Evolutionary conservation across 92 coral and sea anemone genomes (phyloP), one percentile per base, ranked within the genome.

Genomic region (Actinostola sp.): DNA sequence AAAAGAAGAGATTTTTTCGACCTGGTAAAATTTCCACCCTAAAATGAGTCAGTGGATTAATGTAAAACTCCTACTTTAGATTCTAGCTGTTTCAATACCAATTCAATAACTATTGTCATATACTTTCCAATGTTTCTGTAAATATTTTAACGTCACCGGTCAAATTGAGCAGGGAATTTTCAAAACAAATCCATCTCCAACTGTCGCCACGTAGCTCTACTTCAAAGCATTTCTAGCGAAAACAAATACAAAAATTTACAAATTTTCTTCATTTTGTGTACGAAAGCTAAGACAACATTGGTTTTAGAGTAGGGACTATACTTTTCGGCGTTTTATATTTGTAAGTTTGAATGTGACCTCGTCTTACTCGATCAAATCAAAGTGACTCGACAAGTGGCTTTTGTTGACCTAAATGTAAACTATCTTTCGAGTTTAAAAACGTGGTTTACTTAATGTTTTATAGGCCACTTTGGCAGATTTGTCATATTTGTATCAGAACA

Each of bases 341-440:
- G n/a, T 36, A 4, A 4, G 42, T 36, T 36, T 36, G 42, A 36
- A 36, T 46, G 3, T 46, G 19, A 19, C n/a, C 23, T 46, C n/a
- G 23, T 46, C 4, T 46, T 19, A 19, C 25, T 6, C 9, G 20
- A 53, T 24, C 60, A 53, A 53, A 53, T 53, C 25, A 53, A 53
- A 53, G 25, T 20, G 25, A 15, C 39, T 26, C 27, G 25, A 17
- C 63, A 57, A 57, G 63, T 57, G 42, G 63, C 63, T 29, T 27
- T 57, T 57, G 63, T 57, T 57, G n/a, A 1, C n/a, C 63, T 2
- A 57, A 57, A 57, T 57, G 63, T 57, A 57, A 57, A 57, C 63
- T 57, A 57, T 57, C 26, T 57, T 57, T 57, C 27, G 28, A 57
- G 27, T 38, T 57, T 29, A 27, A 29, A 27, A 57, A 57, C 63